Base-by-base conservation (phyloP, 2,113 vertebrate genomes). In the Scophthalmus maximus region DNA sequence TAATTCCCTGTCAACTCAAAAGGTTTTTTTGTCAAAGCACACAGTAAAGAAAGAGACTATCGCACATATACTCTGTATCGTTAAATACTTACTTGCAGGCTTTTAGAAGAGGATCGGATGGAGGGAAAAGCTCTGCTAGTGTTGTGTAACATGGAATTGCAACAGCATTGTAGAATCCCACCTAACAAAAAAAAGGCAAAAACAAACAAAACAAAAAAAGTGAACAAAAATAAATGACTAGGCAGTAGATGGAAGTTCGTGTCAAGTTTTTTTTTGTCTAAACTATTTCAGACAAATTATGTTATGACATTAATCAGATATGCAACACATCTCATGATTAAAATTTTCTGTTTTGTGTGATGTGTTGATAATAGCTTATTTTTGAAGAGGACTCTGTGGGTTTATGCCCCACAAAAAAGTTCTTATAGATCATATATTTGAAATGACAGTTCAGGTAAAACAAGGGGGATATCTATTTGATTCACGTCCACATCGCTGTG, bases 141-240 rank as follows among this genome's bases (percentile, higher is more conserved):
- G 96, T 99, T 0, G 94, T 96, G 32, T 98, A 99, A 90, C 97
- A 99, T 12, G 98, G 98, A 82, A 99, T 88, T 12, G 98, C 98
- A 73, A 99, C 97, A 27, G 96, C 95, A 64, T 97, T 98, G 90
- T 98, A 99, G 93, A 99, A 99, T 1, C 97, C 96, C 66, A 99
- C 95, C 98, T 99, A 68, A 22, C 12, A 14, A n/a, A 73, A 65
- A 14, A 25, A 59, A 65, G 3, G 58, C 20, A 52, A 3, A 68
- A 17, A 73, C 6, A 60, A 40, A 65, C 2, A 58, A 8, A 55
- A 23, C 20, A n/a, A 18, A 58, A 26, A 18, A 38, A 57, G 8
- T 5, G 8, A 3, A 49, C 27, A 5, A 26, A 38, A 22, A 20
- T 20, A 5, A 4, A 40, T 5, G 14, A 4, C 14, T 36, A 46